phyloP scores from a whole-genome alignment of 2,888 invertebrate species.

The Apotomis capreana region DNA sequence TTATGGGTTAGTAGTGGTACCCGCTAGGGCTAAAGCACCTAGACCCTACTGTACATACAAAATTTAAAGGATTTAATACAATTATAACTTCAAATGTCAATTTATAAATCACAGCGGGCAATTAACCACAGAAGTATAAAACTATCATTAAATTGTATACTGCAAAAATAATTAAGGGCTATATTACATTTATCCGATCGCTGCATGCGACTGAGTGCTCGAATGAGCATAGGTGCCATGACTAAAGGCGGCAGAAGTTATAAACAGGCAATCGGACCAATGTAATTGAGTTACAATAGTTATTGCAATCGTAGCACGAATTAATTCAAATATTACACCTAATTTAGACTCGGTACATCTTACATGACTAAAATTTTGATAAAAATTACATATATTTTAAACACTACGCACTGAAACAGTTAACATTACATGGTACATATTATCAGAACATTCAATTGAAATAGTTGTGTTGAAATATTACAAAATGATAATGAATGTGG shows the following conservation, averaged over 20 bases:
- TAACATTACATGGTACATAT: not conserved
- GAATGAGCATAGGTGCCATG: not conserved
- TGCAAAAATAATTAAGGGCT: not conserved
- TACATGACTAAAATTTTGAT: not conserved
- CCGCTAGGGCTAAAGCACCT: too few relatives aligned
- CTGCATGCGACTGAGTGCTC: not conserved
- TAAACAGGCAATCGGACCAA: not conserved
- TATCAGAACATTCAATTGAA: too few relatives aligned
- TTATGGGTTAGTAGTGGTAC: too few relatives aligned
- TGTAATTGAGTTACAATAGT: not conserved
- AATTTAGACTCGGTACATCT: not conserved
- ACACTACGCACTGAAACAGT: not conserved
- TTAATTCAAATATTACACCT: not conserved
- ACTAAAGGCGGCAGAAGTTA: too few relatives aligned
- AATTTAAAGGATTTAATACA: not conserved
- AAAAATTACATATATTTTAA: not conserved
- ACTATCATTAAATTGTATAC: not conserved
- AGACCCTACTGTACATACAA: not conserved
- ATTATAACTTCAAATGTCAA: not conserved
- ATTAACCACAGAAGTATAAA: not conserved
- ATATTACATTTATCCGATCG: not conserved
- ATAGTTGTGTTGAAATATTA: too few relatives aligned
- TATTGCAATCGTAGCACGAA: not conserved
- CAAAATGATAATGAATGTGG: too few relatives aligned
- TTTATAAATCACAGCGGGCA: slow-evolving; percentile 1